A percentile compares a stretch with the other conserved stretches of the same genome.
Conservation (phyloP, 35 echinoderm and acorn worm genomes). For the Apostichopus californicus region DNA sequence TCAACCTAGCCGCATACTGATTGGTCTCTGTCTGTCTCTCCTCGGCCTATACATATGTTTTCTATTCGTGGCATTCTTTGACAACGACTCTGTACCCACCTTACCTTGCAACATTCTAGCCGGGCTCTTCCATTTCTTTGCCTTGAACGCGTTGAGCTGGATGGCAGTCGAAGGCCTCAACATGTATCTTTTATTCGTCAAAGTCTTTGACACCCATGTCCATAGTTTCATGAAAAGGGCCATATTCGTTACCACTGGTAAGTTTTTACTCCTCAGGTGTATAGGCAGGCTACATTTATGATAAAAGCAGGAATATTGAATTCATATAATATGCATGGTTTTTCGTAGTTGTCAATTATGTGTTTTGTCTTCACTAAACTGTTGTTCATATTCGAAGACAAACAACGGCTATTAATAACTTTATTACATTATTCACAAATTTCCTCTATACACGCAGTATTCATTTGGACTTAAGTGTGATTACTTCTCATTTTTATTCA, state of each 20-base stretch:
- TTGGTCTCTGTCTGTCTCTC: constrained; percentile 43
- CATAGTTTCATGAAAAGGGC: constrained; percentile 28
- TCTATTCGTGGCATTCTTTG: background rate
- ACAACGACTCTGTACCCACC: background rate
- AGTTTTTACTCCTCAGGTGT: background rate
- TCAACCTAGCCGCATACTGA: constrained; percentile 38
- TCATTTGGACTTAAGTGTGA: no score
- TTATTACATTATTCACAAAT: no score
- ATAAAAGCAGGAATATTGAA: no score
- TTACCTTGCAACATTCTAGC: constrained; percentile 33
- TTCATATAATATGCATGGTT: no score
- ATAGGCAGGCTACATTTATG: no score
- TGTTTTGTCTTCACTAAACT: no score
- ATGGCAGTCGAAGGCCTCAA: constrained; percentile 34
- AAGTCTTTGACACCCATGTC: constrained; percentile 40
- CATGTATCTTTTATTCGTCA: constrained; percentile 51
- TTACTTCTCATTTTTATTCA: no score
- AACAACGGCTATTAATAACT: no score
- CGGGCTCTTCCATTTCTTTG: constrained; percentile 19
- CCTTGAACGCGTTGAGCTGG: constrained; percentile 17
- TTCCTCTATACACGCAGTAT: no score
- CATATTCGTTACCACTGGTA: background rate
- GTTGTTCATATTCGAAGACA: no score
- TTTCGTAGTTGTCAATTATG: no score
- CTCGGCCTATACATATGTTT: constrained; percentile 32